Percentiles rank a stretch among this genome's conserved stretches.
These are phyloP conservation scores for Apogon talboti DNA, from an alignment of 2,797 vertebrate species.

Conservation along the genomic window DNA sequence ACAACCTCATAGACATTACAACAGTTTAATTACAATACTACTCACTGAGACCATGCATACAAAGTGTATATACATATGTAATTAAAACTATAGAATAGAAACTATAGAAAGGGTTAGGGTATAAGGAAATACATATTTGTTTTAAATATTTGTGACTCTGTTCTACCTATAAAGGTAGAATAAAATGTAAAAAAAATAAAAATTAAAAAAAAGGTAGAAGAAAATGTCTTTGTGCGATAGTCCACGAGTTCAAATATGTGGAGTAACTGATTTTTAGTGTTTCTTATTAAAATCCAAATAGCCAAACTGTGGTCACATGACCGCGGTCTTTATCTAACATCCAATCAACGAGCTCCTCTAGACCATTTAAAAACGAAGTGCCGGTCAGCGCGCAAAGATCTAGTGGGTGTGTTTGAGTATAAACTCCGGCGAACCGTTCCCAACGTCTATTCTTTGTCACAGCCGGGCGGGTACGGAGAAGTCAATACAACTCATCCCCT, in stretches of 20 bases:
- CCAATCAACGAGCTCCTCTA: slow-evolving; percentile 84
- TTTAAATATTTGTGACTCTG: no score
- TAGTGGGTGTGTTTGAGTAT: slow-evolving; percentile 62
- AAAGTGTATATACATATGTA: no score
- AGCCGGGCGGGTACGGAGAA: slow-evolving; percentile 43
- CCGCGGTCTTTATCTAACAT: slow-evolving; percentile 17
- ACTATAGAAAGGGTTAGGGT: no score
- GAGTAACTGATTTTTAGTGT: slow-evolving; percentile 10
- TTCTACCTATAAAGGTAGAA: no score
- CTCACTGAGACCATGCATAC: no score
- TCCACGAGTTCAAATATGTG: not conserved
- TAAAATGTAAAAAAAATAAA: no score
- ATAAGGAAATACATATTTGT: not conserved
- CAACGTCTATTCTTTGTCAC: slow-evolving; percentile 19
- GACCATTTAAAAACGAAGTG: slow-evolving; percentile 97
- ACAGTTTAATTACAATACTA: no score
- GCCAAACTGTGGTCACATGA: slow-evolving; percentile 51
- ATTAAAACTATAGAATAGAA: no score
- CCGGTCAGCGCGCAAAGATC: slow-evolving; percentile 85
- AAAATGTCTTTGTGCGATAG: no score
- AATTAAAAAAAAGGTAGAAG: no score
- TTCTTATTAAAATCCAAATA: slow-evolving; percentile 55
- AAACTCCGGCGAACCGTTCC: slow-evolving; percentile 1
- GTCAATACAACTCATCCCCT: not conserved
- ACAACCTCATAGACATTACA: no score